Percentiles rank a stretch among this genome's conserved stretches.
Conservation (phyloP, 2,888 invertebrate genomes). For the Synergus japonicus region DNA sequence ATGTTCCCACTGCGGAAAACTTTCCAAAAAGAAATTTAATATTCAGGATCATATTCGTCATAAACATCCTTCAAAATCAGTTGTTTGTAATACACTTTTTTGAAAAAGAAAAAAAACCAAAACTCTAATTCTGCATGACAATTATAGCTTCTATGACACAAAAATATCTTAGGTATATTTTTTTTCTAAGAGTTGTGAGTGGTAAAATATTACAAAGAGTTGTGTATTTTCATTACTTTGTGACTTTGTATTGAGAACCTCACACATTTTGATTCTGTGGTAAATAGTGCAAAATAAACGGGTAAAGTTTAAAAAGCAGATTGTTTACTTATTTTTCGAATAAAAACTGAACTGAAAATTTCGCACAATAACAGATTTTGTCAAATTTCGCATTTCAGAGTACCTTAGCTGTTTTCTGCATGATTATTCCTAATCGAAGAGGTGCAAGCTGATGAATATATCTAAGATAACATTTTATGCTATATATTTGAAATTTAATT, state of each 20-base stretch:
- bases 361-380: no score
- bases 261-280: neutral
- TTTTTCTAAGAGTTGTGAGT: neutral
- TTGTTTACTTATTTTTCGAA: neutral
- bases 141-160: neutral
- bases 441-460: neutral
- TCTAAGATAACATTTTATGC: neutral
- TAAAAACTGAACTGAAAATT: no score
- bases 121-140: neutral
- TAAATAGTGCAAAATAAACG: neutral
- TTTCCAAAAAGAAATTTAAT: conserved; percentile 72
- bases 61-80: conserved; percentile 66
- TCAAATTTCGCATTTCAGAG: neutral
- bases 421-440: neutral
- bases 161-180: neutral
- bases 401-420: neutral
- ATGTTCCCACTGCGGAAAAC: conserved; percentile 74
- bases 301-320: neutral
- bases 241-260: neutral
- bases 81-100: conserved; percentile 66
- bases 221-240: neutral
- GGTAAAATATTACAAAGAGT: neutral
- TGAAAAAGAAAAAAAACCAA: conserved; percentile 42
- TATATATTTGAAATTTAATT: conserved; percentile 39
- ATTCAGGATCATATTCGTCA: conserved; percentile 71